Evolutionary conservation across 2,113 vertebrate species (phyloP).

Genomic region (Prinia subflava): DNA sequence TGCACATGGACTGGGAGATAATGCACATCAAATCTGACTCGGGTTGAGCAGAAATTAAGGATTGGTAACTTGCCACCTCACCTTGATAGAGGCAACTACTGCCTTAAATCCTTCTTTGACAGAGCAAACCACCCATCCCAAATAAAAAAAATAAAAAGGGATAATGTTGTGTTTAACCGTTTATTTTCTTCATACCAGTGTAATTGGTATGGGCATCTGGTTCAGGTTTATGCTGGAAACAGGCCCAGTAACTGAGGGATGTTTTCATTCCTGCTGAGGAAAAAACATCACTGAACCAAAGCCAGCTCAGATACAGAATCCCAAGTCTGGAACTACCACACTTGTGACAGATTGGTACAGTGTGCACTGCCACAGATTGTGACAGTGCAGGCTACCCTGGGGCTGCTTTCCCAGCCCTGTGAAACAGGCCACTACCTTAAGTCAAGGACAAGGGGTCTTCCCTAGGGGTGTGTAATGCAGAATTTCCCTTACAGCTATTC

Average conservation of each 20-base stretch:
- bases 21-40: background rate
- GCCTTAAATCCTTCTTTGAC: background rate
- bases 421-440: background rate
- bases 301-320: background rate
- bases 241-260: background rate
- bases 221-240: background rate
- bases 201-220: background rate
- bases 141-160: background rate
- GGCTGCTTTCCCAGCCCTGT: background rate
- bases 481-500: background rate
- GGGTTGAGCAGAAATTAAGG: background rate
- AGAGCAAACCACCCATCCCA: rapidly evolving
- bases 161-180: background rate
- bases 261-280: background rate
- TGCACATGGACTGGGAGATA: background rate
- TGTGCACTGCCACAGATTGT: background rate
- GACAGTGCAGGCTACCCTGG: background rate
- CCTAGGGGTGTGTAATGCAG: background rate
- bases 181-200: background rate
- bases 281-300: background rate
- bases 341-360: background rate
- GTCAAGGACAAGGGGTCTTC: background rate
- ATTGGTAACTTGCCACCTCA: background rate
- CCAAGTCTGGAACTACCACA: background rate
- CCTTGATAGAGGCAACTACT: background rate